Percentiles rank a stretch among this genome's conserved stretches.
phyloP scores from a whole-genome alignment of 2,888 invertebrate species.

The Tanaodytes sp. region DNA sequence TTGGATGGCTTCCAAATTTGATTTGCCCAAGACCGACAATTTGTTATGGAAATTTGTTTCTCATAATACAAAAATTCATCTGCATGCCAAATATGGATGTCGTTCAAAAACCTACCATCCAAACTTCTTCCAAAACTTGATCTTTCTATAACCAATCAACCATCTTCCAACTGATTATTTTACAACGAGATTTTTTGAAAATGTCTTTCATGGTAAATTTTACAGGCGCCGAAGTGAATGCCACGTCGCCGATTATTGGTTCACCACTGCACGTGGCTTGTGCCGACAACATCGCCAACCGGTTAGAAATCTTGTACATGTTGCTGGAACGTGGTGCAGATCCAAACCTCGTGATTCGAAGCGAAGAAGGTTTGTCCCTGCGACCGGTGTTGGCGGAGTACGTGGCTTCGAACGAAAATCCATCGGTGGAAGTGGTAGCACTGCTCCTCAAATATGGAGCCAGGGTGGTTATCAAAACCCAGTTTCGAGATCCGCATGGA shows the following conservation, averaged over 20 bases:
- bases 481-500: constrained; percentile 88
- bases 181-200: no score
- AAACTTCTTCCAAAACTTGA: no score
- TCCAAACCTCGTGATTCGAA: constrained; percentile 83
- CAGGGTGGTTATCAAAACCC: constrained; percentile 86
- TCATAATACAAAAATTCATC: no score
- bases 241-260: constrained; percentile 86
- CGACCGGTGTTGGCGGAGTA: constrained; percentile 88
- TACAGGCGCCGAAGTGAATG: constrained; percentile 84
- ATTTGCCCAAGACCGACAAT: no score
- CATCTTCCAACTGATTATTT: no score
- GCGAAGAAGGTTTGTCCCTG: constrained; percentile 82
- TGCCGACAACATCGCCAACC: constrained; percentile 84
- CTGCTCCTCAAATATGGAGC: constrained; percentile 85
- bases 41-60: no score
- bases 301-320: constrained; percentile 79
- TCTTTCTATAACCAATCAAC: no score
- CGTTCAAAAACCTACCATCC: no score
- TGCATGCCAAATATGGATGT: no score
- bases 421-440: constrained; percentile 79
- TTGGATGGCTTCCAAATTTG: no score
- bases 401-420: constrained; percentile 82
- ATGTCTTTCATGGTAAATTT: no score
- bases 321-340: constrained; percentile 82
- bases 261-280: constrained; percentile 88